These are phyloP conservation scores for Ctenopoma kingsleyae DNA, from an alignment of 2,797 vertebrate genomes.

Conservation along the genomic window DNA sequence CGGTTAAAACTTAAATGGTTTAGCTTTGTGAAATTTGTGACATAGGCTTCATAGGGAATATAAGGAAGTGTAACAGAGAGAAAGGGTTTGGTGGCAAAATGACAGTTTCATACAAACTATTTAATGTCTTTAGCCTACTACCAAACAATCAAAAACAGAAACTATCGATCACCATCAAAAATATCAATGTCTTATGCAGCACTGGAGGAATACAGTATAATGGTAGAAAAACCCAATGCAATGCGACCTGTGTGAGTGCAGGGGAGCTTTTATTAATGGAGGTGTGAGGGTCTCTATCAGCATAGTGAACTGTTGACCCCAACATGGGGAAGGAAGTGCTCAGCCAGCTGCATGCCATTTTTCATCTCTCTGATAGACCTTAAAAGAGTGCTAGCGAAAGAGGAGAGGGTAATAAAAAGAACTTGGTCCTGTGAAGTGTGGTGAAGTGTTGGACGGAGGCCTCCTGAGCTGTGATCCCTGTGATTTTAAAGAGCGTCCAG, in stretches of 20 bases:
- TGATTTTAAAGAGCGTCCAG: constrained; percentile 76
- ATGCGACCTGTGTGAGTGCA: constrained; percentile 70
- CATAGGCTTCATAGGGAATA: not conserved
- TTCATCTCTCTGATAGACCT: constrained; percentile 78
- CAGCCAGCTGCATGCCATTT: constrained; percentile 78
- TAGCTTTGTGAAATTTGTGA: no score
- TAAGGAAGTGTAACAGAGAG: not conserved
- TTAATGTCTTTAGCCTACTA: not conserved
- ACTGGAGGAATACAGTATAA: constrained; percentile 21
- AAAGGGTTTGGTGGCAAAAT: not conserved
- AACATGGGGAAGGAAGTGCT: constrained; percentile 75
- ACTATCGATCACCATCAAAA: constrained; percentile 4
- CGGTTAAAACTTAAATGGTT: no score
- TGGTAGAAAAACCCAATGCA: constrained; percentile 28
- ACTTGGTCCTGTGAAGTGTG: constrained; percentile 71
- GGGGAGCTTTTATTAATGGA: constrained; percentile 67
- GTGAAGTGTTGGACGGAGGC: constrained; percentile 73
- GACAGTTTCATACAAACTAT: not conserved
- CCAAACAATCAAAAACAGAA: not conserved
- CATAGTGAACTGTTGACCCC: constrained; percentile 81
- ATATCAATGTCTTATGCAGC: not conserved
- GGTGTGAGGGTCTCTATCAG: constrained; percentile 80
- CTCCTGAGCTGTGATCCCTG: constrained; percentile 71
- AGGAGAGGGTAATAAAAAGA: constrained; percentile 52
- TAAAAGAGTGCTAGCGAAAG: constrained; percentile 47